These are phyloP conservation scores for Rotaria macrura DNA, from an alignment of 2,888 invertebrate species.

Conservation along the genomic window DNA sequence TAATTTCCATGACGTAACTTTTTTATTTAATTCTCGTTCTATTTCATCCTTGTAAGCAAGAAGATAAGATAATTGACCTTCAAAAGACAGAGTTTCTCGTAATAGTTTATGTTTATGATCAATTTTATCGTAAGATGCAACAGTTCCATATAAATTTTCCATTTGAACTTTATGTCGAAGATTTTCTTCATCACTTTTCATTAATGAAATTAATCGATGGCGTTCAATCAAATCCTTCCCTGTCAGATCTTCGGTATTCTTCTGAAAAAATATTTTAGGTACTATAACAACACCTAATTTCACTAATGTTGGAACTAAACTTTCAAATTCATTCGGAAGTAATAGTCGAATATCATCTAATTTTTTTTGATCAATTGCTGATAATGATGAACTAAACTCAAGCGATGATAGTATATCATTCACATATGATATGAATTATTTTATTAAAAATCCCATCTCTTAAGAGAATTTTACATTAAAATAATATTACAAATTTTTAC, in stretches of 20 bases:
- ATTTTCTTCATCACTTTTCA: background rate
- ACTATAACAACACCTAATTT: background rate
- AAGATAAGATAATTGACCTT: background rate
- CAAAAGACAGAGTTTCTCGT: background rate
- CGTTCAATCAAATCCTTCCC: background rate
- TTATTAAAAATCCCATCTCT: too few relatives aligned
- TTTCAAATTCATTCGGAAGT: background rate
- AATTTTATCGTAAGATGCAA: background rate
- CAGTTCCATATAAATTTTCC: background rate
- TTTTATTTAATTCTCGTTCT: background rate
- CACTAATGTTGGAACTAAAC: background rate
- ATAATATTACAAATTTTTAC: too few relatives aligned
- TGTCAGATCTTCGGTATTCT: background rate
- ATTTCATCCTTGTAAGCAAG: background rate
- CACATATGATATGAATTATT: too few relatives aligned
- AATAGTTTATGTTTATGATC: background rate
- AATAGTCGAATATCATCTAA: background rate
- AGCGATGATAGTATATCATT: too few relatives aligned
- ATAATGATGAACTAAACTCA: background rate
- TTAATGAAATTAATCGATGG: background rate
- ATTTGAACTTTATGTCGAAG: background rate
- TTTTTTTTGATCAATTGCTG: background rate
- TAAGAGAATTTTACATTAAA: too few relatives aligned
- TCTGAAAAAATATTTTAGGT: too few relatives aligned
- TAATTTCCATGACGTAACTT: background rate